Conservation (phyloP, 2,888 invertebrate genomes). For the Campopleginae sp. region DNA sequence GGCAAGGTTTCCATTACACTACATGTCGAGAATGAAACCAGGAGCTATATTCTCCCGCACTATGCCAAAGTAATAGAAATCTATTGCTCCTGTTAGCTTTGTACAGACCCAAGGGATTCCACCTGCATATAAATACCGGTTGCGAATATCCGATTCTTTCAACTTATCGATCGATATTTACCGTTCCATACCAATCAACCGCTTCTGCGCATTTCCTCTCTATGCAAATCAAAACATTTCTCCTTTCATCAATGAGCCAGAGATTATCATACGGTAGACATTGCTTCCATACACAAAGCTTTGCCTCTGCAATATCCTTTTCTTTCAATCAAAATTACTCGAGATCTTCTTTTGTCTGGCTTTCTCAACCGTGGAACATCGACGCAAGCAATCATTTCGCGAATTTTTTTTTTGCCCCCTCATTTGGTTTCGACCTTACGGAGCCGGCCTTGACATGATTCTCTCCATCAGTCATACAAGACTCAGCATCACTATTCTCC, state of each 20-base stretch:
- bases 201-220: background rate
- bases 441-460: background rate
- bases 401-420: background rate
- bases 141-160: background rate
- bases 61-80: constrained; percentile 58
- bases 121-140: constrained; percentile 9
- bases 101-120: constrained; percentile 51
- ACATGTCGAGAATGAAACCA: constrained; percentile 63
- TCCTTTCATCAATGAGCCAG: background rate
- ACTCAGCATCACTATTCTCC: background rate
- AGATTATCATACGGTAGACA: background rate
- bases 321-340: background rate
- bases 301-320: background rate
- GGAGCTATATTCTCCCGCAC: constrained; percentile 48
- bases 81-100: constrained; percentile 50
- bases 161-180: constrained; percentile 12
- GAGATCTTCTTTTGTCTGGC: background rate
- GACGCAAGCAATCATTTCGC: background rate
- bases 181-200: background rate
- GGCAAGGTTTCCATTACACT: constrained; percentile 56
- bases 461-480: background rate
- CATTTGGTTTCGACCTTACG: background rate
- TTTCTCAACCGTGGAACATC: background rate
- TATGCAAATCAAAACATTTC: background rate
- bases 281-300: background rate